Evolutionary conservation across 2,888 invertebrate species (phyloP), one percentile per base, ranked within the genome.

Genomic region (Cheilosia soror): DNA sequence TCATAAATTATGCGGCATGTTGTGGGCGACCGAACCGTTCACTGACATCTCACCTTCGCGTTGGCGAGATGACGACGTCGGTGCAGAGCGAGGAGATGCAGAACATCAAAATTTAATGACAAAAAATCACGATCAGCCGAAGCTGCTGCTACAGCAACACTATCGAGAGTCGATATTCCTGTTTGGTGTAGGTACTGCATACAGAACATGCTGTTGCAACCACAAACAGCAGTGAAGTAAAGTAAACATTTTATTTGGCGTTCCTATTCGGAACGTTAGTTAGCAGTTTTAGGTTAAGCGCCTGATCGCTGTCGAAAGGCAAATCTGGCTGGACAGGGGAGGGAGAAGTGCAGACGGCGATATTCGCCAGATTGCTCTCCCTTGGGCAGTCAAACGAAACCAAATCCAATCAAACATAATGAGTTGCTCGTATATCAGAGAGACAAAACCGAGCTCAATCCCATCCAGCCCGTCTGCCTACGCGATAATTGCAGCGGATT

Each of bases 221-320:
- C 15, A 9, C 47, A 47, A 62, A 40, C 51, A 58, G 65, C 66
- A 42, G 27, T 65, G 55, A 37, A 44, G 66, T 75, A 40, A 79
- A 81, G 81, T 81, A 85, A 85, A 85, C 76, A 85, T 85, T 85
- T 77, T 72, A 72, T 75, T 80, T 88, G 87, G 83, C 80, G 85
- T 79, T 86, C 83, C 85, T 85, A 87, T 88, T 87, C 85, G 85
- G 73, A 87, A 84, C 33, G 65, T 85, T 69, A 68, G 75, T 63
- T 76, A 87, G 88, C 88, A 79, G 84, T 82, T 88, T 89, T 83
- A 78, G 87, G 80, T 88, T 89, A 82, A 89, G 89, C 89, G 79
- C 60, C 51, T 63, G 63, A 55, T 15, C 62, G 6, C 55, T 57
- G 68, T 58, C 51, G 65, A 80, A 85, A 85, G 81, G 85, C 85